phyloP scores from a whole-genome alignment of 2,113 vertebrate species.

The Rhea americana region DNA sequence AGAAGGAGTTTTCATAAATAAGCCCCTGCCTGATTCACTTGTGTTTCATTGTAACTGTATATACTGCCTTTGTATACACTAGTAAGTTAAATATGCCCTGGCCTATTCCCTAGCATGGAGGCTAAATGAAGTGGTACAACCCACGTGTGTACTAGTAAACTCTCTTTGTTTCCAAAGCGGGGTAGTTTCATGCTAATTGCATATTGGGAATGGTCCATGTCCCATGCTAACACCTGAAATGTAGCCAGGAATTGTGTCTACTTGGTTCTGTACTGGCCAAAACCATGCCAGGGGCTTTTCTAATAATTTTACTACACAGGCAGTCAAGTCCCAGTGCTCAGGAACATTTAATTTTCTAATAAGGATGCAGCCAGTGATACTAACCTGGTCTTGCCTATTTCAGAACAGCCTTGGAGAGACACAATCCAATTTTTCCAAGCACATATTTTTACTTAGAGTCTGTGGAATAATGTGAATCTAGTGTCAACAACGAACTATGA shows the following conservation, averaged over 20 bases:
- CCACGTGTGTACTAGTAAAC: neutral
- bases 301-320: neutral
- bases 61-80: neutral
- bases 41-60: neutral
- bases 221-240: neutral
- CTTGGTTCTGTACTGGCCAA: neutral
- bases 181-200: neutral
- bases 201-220: neutral
- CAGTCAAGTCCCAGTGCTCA: neutral
- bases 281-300: neutral
- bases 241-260: neutral
- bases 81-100: neutral
- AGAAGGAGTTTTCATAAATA: neutral
- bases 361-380: neutral
- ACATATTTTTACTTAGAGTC: neutral
- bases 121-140: neutral
- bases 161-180: neutral
- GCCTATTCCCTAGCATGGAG: neutral
- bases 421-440: neutral
- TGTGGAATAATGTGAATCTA: neutral
- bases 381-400: neutral
- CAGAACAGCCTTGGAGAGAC: neutral
- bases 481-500: neutral
- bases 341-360: neutral
- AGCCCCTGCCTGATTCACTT: neutral